Evolutionary conservation across 2,888 invertebrate species (phyloP).

Genomic region (Ernsta delagoae): DNA sequence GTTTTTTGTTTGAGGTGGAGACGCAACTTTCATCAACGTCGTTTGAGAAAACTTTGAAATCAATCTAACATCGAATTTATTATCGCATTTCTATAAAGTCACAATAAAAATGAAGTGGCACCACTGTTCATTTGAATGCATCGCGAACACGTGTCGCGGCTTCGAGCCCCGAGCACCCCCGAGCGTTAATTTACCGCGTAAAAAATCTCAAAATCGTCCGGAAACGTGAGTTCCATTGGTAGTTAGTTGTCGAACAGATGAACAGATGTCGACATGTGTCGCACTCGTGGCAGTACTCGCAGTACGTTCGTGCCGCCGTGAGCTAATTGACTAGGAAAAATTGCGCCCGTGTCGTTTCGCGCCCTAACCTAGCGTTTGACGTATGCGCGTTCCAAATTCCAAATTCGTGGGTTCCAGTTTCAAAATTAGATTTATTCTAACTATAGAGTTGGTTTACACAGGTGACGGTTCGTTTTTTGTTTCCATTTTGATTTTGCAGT

Average conservation of each 20-base stretch:
- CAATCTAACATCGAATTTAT: not conserved
- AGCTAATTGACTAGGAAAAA: constrained; percentile 76
- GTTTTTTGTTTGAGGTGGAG: too few relatives aligned
- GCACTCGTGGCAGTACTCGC: constrained; percentile 51
- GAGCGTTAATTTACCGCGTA: constrained; percentile 70
- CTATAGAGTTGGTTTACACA: not conserved
- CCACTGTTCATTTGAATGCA: constrained; percentile 46
- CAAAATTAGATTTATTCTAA: constrained; percentile 22
- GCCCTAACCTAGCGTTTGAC: constrained; percentile 39
- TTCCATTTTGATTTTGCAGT: not conserved
- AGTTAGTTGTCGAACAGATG: constrained; percentile 59
- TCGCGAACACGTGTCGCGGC: constrained; percentile 53
- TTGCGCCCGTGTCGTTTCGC: constrained; percentile 48
- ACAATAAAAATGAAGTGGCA: constrained; percentile 24
- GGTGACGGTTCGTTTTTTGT: not conserved
- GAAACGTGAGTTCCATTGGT: constrained; percentile 75
- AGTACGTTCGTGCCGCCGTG: constrained; percentile 57
- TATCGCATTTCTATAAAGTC: not conserved
- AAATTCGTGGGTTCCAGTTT: constrained; percentile 40
- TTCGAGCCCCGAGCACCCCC: constrained; percentile 54
- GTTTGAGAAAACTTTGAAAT: not conserved
- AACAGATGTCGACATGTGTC: constrained; percentile 83
- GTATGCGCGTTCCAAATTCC: constrained; percentile 38
- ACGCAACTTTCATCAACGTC: too few relatives aligned
- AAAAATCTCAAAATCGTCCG: constrained; percentile 71